Evolutionary conservation across 2,888 invertebrate species (phyloP).

Genomic region (Leptopilina drosophilae): DNA sequence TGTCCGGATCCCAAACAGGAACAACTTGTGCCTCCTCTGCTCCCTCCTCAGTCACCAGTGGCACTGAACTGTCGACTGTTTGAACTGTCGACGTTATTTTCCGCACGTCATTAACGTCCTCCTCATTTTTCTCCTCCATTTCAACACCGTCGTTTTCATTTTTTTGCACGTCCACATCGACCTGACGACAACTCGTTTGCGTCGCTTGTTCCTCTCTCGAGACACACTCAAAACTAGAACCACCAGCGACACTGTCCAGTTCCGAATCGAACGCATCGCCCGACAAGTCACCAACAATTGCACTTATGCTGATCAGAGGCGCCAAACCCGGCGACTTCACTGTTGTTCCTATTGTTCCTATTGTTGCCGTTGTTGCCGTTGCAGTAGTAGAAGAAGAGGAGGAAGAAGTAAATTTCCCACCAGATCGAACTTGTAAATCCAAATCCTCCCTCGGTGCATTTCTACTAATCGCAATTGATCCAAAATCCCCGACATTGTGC

Average conservation of each 20-base stretch:
- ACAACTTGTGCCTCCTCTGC: constrained; percentile 79
- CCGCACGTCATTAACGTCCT: constrained; percentile 63
- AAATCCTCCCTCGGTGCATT: constrained; percentile 60
- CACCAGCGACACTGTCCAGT: constrained; percentile 30
- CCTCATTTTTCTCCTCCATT: constrained; percentile 51
- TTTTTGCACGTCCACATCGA: constrained; percentile 30
- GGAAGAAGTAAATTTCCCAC: background rate
- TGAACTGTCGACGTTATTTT: constrained; percentile 80
- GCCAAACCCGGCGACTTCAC: constrained; percentile 76
- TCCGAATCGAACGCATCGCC: constrained; percentile 53
- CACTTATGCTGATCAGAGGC: constrained; percentile 86
- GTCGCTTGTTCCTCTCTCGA: constrained; percentile 44
- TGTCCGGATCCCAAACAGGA: constrained; percentile 75
- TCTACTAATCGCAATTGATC: constrained; percentile 61
- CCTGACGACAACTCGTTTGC: constrained; percentile 43
- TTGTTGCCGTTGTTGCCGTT: background rate
- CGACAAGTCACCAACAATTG: constrained; percentile 81
- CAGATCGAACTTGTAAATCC: constrained; percentile 51
- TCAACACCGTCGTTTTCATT: constrained; percentile 52
- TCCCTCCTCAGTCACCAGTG: constrained; percentile 81
- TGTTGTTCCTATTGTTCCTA: no score
- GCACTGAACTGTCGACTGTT: constrained; percentile 78
- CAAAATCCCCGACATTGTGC: constrained; percentile 59
- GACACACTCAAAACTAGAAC: constrained; percentile 37
- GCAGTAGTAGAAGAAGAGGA: no score